phyloP scores from a whole-genome alignment of 2,797 vertebrate species.

The Graptemys geographica region DNA sequence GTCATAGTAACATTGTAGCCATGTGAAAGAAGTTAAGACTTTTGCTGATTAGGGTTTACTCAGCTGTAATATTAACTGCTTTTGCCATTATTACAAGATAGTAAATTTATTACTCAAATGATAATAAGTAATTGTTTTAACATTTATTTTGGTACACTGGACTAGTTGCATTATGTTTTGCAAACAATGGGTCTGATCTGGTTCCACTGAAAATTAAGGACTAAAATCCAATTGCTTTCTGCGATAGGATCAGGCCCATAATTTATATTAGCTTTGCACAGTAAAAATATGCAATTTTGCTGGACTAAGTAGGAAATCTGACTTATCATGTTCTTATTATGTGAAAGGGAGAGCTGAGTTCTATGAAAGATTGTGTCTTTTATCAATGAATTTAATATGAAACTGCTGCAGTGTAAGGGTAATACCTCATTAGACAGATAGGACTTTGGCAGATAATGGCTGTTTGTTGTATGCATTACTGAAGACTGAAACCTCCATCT shows the following conservation, averaged over 20 bases:
- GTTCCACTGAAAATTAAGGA: not conserved
- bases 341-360: not conserved
- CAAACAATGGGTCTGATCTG: not conserved
- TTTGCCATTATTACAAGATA: not conserved
- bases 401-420: not conserved
- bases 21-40: not conserved
- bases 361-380: not conserved
- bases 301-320: not conserved
- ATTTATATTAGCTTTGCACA: not conserved
- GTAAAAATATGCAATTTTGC: not conserved
- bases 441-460: not conserved
- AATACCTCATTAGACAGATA: not conserved
- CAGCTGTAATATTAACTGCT: conserved; percentile 5
- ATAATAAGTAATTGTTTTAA: not conserved
- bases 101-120: not conserved
- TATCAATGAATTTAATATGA: not conserved
- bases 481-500: not conserved
- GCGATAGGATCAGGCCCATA: not conserved
- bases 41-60: conserved; percentile 19
- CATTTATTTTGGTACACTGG: not conserved
- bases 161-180: not conserved
- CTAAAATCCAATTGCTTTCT: not conserved
- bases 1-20: not conserved
- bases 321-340: not conserved
- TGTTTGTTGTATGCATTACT: not conserved